Conservation (phyloP, 2,113 vertebrate genomes). For the Pluvialis apricaria region DNA sequence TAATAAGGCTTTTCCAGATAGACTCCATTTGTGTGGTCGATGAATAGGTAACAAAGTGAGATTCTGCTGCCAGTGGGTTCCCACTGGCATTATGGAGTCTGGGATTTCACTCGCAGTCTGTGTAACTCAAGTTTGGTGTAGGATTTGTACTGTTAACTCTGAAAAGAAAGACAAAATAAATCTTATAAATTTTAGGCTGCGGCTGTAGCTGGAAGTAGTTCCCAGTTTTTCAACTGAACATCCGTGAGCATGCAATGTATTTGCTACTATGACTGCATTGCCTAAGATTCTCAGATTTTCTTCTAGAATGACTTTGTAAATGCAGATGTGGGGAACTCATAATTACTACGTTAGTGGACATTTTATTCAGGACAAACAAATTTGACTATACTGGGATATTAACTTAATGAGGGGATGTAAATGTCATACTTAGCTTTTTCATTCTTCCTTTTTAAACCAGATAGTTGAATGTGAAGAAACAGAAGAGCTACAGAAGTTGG, state of each 20-base stretch:
- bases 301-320: neutral
- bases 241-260: neutral
- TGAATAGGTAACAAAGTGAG: neutral
- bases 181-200: neutral
- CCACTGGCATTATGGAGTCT: neutral
- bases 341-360: neutral
- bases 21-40: neutral
- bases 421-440: neutral
- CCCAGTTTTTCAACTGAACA: neutral
- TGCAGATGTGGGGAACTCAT: neutral
- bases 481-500: conserved; percentile 67
- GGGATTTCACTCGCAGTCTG: neutral
- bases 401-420: neutral
- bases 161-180: neutral
- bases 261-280: neutral
- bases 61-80: neutral
- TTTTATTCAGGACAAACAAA: neutral
- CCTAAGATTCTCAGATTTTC: neutral
- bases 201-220: neutral
- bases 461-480: conserved; percentile 71
- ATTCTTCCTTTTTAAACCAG: conserved; percentile 52
- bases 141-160: neutral
- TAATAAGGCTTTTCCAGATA: neutral
- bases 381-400: neutral
- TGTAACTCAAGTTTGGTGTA: neutral